A percentile compares a stretch with the other conserved stretches of the same genome.
Conservation (phyloP, 2,888 invertebrate genomes). For the Eupithecia insigniata region DNA sequence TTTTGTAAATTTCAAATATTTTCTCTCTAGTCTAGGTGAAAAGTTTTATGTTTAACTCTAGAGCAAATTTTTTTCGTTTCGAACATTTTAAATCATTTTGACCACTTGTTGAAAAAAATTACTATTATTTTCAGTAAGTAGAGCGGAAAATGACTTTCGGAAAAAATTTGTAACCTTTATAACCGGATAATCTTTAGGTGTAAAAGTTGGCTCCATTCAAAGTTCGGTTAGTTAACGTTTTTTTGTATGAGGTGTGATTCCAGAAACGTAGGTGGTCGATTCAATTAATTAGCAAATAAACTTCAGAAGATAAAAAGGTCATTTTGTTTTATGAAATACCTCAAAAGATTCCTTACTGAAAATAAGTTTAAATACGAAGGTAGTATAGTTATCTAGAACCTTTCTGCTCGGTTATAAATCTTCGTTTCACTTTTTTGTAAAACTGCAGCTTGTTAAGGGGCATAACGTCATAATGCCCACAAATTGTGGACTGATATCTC, state of each 20-base stretch:
- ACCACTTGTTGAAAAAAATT: too few relatives aligned
- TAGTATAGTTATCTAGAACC: background rate
- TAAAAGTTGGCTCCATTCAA: background rate
- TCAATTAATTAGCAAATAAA: slow-evolving; percentile 7
- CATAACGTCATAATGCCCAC: background rate
- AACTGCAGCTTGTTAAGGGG: background rate
- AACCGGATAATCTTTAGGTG: background rate
- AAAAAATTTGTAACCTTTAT: background rate
- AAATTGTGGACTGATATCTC: background rate
- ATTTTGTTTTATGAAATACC: slow-evolving; percentile 4
- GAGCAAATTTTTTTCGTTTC: too few relatives aligned
- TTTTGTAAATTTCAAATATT: too few relatives aligned
- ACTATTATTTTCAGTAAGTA: too few relatives aligned
- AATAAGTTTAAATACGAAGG: background rate
- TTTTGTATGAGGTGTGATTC: background rate
- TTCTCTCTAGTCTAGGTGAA: too few relatives aligned
- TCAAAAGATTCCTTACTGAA: background rate
- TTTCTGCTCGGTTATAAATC: slow-evolving; percentile 1
- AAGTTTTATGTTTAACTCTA: too few relatives aligned
- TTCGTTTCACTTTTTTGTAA: background rate
- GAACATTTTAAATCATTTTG: too few relatives aligned
- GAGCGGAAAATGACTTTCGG: too few relatives aligned
- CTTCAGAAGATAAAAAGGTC: background rate
- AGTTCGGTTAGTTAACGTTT: background rate
- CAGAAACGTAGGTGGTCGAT: slow-evolving; percentile 8